Evolutionary conservation across 2,888 invertebrate species (phyloP).

Genomic region (Axea sp.): DNA sequence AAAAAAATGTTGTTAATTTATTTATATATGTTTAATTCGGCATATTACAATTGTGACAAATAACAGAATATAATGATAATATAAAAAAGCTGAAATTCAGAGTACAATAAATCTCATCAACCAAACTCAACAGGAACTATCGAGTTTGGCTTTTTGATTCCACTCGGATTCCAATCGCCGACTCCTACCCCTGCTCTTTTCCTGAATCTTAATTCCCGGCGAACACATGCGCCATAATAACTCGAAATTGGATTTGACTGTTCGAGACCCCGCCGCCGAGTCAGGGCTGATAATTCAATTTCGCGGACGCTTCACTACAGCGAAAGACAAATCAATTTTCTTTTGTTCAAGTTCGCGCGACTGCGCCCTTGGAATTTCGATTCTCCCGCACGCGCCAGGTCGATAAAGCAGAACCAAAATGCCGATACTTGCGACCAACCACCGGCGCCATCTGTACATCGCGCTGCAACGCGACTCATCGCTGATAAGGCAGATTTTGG

Average conservation of each 20-base stretch:
- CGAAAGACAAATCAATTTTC: slow-evolving; percentile 70
- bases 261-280: slow-evolving; percentile 31
- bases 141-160: slow-evolving; percentile 22
- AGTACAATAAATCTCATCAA: no score
- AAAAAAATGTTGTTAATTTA: no score
- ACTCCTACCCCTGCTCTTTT: no score
- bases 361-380: slow-evolving; percentile 59
- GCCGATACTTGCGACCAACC: slow-evolving; percentile 1
- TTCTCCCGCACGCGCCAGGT: slow-evolving; percentile 46
- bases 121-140: no score
- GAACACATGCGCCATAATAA: slow-evolving; percentile 50
- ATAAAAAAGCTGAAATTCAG: no score
- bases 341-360: slow-evolving; percentile 61
- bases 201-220: slow-evolving; percentile 17
- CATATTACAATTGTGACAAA: no score
- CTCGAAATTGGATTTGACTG: slow-evolving; percentile 49
- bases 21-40: no score
- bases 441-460: slow-evolving; percentile 38
- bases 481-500: slow-evolving; percentile 34
- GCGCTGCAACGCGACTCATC: neutral
- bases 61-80: no score
- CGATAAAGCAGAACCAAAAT: slow-evolving; percentile 52
- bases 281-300: slow-evolving; percentile 69
- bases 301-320: slow-evolving; percentile 63
- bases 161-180: neutral